Evolutionary conservation across 2,888 invertebrate genomes (phyloP), one percentile per base, ranked within the genome.

Genomic region (Blastobasis lacticolella): DNA sequence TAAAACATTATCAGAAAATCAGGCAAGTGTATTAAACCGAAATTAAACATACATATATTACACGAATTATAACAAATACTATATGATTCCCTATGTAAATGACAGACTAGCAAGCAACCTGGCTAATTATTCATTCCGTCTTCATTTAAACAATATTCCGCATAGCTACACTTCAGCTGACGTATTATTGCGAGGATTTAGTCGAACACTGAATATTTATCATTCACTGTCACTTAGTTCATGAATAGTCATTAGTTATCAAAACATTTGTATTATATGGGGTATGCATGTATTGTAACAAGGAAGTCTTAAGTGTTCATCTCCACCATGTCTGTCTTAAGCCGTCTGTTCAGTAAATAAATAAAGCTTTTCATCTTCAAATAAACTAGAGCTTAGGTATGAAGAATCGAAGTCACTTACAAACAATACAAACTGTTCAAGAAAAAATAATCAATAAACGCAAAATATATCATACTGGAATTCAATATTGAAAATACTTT

Each of bases 181-280:
- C 67, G 69, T 67, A 67, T 69, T 73, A 73, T 67, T 71, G 59
- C 59, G 59, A 58, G 63, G 70, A 71, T 74, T 71, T 69, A 65
- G 64, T 69, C 57, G 57, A 67, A 67, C 62, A 59, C 66, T 75
- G 75, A 76, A 76, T 76, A 77, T 77, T 74, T 76, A 77, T 73
- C 59, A 75, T 61, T 54, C 59, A 52, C 63, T 71, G 71, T 69
- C 70, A 73, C 66, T 71, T 61, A 52, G 51, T 64, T 75, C 69
- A 75, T 76, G 75, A 75, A 75, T 77, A 77, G 54, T 68, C 66
- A 74, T 66, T 56, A 62, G 62, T 53, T 62, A 62, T 59, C 57
- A 62, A 56, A 9, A 8, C 37, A 37, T 9, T 9, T 37, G 42
- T 10, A 42, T 42, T n/a, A n/a, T 42, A n/a, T 6, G 4, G 36